A percentile compares a stretch with the other conserved stretches of the same genome.
Evolutionary conservation across 2,113 vertebrate genomes (phyloP).

Genomic region (Theristicus caerulescens): DNA sequence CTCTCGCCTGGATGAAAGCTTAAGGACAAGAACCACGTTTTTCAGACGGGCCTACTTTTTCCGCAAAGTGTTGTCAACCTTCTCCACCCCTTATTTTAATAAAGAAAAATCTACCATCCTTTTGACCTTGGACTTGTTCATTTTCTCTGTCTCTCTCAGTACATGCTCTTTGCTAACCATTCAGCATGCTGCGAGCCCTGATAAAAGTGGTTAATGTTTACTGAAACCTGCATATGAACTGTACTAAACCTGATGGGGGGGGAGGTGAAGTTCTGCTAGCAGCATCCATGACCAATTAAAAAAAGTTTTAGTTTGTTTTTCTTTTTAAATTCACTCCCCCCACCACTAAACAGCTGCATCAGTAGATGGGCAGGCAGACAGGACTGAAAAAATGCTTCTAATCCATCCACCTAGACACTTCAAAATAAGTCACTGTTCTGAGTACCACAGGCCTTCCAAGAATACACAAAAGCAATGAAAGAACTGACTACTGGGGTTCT

Average conservation of each 20-base stretch:
- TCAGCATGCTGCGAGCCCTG: slow-evolving; percentile 75
- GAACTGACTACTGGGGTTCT: not conserved
- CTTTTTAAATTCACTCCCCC: not conserved
- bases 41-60: not conserved
- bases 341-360: not conserved
- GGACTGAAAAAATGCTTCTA: not conserved
- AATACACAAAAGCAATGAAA: not conserved
- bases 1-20: not conserved
- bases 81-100: slow-evolving; percentile 24
- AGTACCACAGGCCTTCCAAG: not conserved
- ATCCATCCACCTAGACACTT: not conserved
- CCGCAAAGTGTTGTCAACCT: not conserved
- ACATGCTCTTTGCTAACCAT: slow-evolving; percentile 78
- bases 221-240: slow-evolving; percentile 84
- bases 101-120: slow-evolving; percentile 67
- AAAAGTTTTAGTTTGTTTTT: not conserved
- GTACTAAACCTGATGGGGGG: slow-evolving; percentile 75
- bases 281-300: slow-evolving; percentile 68
- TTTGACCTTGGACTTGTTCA: slow-evolving; percentile 84
- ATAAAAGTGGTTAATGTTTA: slow-evolving; percentile 90
- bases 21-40: not conserved
- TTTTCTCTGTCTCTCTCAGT: slow-evolving; percentile 75
- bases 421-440: not conserved
- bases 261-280: slow-evolving; percentile 79
- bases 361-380: not conserved